Percentiles rank a stretch among this genome's conserved stretches.
phyloP scores from a whole-genome alignment of 2,113 vertebrate species.

The Crotalus helleri region DNA sequence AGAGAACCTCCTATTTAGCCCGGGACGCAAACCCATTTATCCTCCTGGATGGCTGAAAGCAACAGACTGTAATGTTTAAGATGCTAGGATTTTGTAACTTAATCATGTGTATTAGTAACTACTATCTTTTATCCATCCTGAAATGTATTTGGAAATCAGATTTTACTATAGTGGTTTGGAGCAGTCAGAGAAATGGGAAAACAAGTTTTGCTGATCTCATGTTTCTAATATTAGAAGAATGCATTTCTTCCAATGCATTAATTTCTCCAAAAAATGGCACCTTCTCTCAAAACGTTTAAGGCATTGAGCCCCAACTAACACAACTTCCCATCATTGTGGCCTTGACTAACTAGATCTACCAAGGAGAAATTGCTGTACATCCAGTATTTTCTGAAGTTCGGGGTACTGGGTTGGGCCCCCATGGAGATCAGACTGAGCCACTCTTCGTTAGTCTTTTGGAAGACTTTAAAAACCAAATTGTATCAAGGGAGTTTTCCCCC shows the following conservation, averaged over 20 bases:
- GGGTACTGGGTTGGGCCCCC: not conserved
- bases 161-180: not conserved
- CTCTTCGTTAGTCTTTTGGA: not conserved
- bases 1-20: conserved; percentile 25
- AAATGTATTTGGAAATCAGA: not conserved
- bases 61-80: not conserved
- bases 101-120: not conserved
- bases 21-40: not conserved
- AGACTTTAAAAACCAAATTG: not conserved
- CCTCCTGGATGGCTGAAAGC: conserved; percentile 27
- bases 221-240: not conserved
- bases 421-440: not conserved
- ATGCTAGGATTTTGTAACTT: not conserved
- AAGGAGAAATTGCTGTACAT: not conserved
- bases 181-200: not conserved
- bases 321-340: not conserved
- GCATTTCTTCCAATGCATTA: not conserved
- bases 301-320: not conserved
- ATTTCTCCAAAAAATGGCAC: not conserved
- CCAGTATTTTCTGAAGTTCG: not conserved
- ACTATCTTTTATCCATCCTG: not conserved
- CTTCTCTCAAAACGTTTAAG: not conserved
- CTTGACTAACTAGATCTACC: not conserved
- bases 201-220: not conserved
- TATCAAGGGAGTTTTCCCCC: not conserved